Evolutionary conservation across 2,797 vertebrate species (phyloP), one percentile per base, ranked within the genome.

Genomic region (Acipenser transmontanus): DNA sequence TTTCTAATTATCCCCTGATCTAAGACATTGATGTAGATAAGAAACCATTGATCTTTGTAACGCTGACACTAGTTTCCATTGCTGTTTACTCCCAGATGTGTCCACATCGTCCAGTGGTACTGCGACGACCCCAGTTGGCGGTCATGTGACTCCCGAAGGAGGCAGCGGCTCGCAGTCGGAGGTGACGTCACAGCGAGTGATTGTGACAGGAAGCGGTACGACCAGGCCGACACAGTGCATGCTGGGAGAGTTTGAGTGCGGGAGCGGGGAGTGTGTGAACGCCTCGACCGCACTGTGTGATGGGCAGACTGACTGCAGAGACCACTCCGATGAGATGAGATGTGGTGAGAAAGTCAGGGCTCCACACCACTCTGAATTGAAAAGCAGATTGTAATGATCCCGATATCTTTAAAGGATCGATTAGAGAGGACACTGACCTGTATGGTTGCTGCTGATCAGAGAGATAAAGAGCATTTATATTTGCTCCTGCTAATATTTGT

Each of bases 301-400:
- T 0, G 91, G 93, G 0, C 66, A 50, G 2, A 70, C 74, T 0
- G 92, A 94, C 78, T 95, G 94, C 72, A 79, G 68, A 0, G 91
- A 95, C 66, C 78, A 76, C 20, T 93, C 89, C 0, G 94, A 94
- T 0, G 94, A 95, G 74, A 81, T 81, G 20, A 72, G 59, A 74
- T 89, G 88, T 71, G 88, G 88, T 89, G 61, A 78, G 83, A 34
- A 3, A 34, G 34, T 34, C 34, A 34, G 34, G 34, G 34, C 34
- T 34, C 34, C 34, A 17, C 17, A 17, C 17, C 17, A 34, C 34
- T 34, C 34, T 34, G 34, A 34, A 0, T 12, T 9, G 13, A 2
- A 13, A 8, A 7, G 1, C 6, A 48, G 47, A 12, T 6, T n/a
- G 11, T 13, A 5, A 51, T 50, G 13, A 2, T 3, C 34, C 34